A percentile compares a stretch with the other conserved stretches of the same genome.
These are phyloP conservation scores for Papilio elwesi DNA, from an alignment of 2,888 invertebrate genomes.

Conservation along the genomic window DNA sequence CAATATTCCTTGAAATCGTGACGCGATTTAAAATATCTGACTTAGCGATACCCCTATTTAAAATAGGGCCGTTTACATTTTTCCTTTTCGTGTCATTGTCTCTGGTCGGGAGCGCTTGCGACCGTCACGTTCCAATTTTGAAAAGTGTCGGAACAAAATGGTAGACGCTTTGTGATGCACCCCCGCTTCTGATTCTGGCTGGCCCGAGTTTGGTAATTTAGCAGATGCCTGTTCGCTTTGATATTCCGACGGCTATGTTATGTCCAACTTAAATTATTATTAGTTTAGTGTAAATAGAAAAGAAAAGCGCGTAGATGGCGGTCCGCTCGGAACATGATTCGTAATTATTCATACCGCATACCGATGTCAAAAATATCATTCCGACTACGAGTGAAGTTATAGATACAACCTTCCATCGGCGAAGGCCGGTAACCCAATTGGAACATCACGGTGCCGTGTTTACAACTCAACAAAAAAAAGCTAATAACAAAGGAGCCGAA, in stretches of 20 bases:
- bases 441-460: constrained; percentile 82
- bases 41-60: constrained; percentile 73
- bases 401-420: constrained; percentile 76
- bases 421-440: constrained; percentile 78
- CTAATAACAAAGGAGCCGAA: constrained; percentile 82
- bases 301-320: constrained; percentile 41
- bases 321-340: constrained; percentile 66
- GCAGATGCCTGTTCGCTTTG: constrained; percentile 78
- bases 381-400: constrained; percentile 71
- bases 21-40: constrained; percentile 72
- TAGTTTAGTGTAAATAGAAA: constrained; percentile 36
- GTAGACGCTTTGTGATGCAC: constrained; percentile 77
- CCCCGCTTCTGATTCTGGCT: constrained; percentile 62
- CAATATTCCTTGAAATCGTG: constrained; percentile 56
- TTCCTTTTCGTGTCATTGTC: constrained; percentile 85
- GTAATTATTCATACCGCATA: constrained; percentile 79
- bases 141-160: constrained; percentile 85
- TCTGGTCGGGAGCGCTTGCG: constrained; percentile 81
- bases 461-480: constrained; percentile 82
- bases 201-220: constrained; percentile 76
- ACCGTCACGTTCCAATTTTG: constrained; percentile 85
- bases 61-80: constrained; percentile 83
- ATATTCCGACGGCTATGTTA: constrained; percentile 59
- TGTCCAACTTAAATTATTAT: constrained; percentile 13
- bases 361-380: constrained; percentile 79